These are phyloP conservation scores for Apodemia duryi DNA, from an alignment of 2,888 invertebrate species.

Conservation along the genomic window DNA sequence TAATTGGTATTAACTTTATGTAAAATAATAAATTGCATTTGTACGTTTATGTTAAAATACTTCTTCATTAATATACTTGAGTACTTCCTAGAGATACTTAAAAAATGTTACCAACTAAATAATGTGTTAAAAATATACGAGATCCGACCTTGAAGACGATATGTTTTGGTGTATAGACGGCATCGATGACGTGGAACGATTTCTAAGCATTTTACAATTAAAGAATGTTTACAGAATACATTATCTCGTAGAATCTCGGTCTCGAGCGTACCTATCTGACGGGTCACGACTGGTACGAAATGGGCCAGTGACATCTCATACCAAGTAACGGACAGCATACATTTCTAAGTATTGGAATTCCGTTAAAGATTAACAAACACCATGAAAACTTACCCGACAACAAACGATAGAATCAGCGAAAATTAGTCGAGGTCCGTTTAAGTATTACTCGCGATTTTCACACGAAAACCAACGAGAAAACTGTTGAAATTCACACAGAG, in stretches of 20 bases:
- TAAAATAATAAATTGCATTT: no score
- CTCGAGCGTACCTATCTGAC: not conserved
- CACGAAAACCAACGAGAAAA: slow-evolving; percentile 60
- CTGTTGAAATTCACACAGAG: slow-evolving; percentile 39
- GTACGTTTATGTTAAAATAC: no score
- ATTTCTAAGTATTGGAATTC: slow-evolving; percentile 6
- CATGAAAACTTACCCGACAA: slow-evolving; percentile 44
- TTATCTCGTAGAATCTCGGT: slow-evolving; percentile 12
- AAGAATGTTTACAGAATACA: slow-evolving; percentile 13
- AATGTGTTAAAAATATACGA: not conserved
- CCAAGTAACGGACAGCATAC: slow-evolving; percentile 16
- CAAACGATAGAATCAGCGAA: slow-evolving; percentile 50
- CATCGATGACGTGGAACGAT: slow-evolving; percentile 12
- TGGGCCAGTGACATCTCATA: slow-evolving; percentile 5
- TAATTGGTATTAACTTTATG: no score
- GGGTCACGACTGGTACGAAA: slow-evolving; percentile 9
- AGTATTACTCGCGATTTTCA: slow-evolving; percentile 63
- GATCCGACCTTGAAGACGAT: slow-evolving; percentile 9
- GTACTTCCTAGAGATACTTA: no score
- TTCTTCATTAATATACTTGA: no score
- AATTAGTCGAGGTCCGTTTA: slow-evolving; percentile 65
- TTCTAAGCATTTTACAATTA: slow-evolving; percentile 11
- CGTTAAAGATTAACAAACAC: slow-evolving; percentile 17
- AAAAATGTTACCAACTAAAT: no score
- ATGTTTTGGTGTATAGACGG: slow-evolving; percentile 3